These are phyloP conservation scores for Lamellibrachia satsuma DNA, from an alignment of 2,888 invertebrate species.

Conservation along the genomic window DNA sequence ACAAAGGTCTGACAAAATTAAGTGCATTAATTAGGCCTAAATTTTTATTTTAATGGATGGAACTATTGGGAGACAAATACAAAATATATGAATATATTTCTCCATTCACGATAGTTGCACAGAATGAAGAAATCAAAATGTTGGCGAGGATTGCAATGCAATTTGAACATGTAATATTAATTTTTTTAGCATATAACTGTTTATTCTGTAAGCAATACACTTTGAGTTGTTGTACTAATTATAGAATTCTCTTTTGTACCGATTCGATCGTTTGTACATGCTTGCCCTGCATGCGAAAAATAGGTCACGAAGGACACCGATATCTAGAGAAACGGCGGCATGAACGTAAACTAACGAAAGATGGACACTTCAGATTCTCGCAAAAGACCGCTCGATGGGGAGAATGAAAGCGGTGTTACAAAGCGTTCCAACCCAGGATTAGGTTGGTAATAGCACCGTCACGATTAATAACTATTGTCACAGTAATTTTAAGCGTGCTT, in stretches of 20 bases:
- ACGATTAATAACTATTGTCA: not conserved
- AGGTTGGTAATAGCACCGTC: conserved; percentile 48
- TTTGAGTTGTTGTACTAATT: not conserved
- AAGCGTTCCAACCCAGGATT: conserved; percentile 64
- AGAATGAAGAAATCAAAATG: no score
- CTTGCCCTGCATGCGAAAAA: conserved; percentile 1
- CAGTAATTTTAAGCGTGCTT: not conserved
- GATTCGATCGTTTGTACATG: conserved; percentile 3
- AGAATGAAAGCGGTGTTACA: conserved; percentile 63
- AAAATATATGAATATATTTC: no score
- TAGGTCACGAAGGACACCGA: conserved; percentile 5
- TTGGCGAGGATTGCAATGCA: no score
- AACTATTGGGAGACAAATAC: no score
- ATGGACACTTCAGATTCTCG: conserved; percentile 47
- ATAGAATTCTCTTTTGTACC: not conserved
- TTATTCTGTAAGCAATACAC: no score
- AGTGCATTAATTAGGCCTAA: no score
- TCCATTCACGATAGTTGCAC: no score
- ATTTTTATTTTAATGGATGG: no score
- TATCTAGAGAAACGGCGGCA: not conserved
- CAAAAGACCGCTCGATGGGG: conserved; percentile 65
- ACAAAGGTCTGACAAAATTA: no score
- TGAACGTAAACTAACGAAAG: not conserved
- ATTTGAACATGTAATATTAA: no score
- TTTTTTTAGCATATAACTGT: not conserved